Evolutionary conservation across 37 sponge, comb jelly and placozoan species (phyloP).

Genomic region (Halichondria panicea): DNA sequence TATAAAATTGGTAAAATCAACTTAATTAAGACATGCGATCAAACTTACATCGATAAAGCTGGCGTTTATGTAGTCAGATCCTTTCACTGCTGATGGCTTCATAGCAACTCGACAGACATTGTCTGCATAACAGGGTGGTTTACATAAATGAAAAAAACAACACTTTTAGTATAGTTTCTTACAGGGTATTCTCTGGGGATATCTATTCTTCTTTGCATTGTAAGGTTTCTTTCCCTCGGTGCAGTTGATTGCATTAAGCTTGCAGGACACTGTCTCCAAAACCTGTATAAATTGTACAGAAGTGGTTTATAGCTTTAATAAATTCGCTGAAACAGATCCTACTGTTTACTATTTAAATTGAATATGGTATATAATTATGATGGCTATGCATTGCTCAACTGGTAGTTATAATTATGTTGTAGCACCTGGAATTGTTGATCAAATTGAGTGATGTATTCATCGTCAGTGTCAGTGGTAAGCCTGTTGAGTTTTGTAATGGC

Average conservation of each 20-base stretch:
- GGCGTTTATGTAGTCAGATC: constrained; percentile 79
- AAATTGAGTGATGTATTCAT: constrained; percentile 18
- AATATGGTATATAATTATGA: background rate
- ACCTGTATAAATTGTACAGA: constrained; percentile 17
- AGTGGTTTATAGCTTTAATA: background rate
- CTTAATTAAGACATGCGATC: too few relatives aligned
- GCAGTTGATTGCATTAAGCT: constrained; percentile 12
- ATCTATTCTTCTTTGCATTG: constrained; percentile 60
- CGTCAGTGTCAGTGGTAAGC: background rate
- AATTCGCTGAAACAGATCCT: background rate
- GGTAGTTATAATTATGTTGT: background rate
- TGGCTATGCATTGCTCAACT: background rate
- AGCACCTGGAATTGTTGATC: constrained; percentile 41
- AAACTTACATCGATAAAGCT: constrained; percentile 62
- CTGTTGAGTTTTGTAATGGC: constrained; percentile 35
- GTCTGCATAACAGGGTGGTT: constrained; percentile 5
- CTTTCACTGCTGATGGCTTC: constrained; percentile 16
- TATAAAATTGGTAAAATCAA: too few relatives aligned
- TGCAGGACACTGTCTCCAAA: constrained; percentile 34
- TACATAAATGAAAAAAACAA: background rate
- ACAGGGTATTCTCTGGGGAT: constrained; percentile 41
- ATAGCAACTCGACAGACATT: constrained; percentile 18
- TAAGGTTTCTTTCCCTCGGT: constrained; percentile 33
- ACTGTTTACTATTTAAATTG: background rate
- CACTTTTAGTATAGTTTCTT: background rate